phyloP scores from a whole-genome alignment of 1,140 invertebrate species.

The Luehdorfia chinensis region DNA sequence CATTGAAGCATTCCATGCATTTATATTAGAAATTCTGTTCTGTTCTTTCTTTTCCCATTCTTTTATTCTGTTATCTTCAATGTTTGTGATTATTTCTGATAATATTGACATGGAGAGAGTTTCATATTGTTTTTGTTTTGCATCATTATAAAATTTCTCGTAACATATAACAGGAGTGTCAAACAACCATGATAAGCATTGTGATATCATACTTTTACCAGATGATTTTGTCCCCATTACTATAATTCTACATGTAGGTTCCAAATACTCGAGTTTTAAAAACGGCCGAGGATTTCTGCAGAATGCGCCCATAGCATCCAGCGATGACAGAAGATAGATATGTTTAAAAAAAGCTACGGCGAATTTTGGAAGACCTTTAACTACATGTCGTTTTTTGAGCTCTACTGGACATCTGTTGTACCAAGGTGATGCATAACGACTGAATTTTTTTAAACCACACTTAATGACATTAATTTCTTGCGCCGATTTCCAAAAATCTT shows the following conservation, averaged over 20 bases:
- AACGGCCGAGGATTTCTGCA: conserved; percentile 79
- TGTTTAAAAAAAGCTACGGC: conserved; percentile 79
- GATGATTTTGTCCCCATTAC: conserved; percentile 54
- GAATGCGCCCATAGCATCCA: conserved; percentile 67
- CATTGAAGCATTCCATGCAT: conserved; percentile 39
- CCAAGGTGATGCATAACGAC: conserved; percentile 73
- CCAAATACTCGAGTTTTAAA: conserved; percentile 59
- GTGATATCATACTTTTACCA: conserved; percentile 58
- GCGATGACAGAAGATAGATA: conserved; percentile 77
- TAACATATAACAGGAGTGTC: conserved; percentile 45
- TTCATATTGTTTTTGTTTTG: conserved; percentile 55
- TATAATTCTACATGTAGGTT: conserved; percentile 60
- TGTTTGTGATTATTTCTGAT: conserved; percentile 56
- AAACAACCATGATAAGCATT: conserved; percentile 63
- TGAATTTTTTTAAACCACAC: conserved; percentile 44
- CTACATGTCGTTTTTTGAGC: conserved; percentile 66
- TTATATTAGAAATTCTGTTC: conserved; percentile 42
- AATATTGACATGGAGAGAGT: conserved; percentile 53
- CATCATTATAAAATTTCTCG: conserved; percentile 34
- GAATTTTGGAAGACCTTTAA: conserved; percentile 67
- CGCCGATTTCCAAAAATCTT: conserved; percentile 59
- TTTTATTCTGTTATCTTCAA: conserved; percentile 52
- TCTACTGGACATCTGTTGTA: conserved; percentile 79
- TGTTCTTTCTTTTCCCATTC: conserved; percentile 49
- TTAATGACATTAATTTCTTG: conserved; percentile 49